Percentiles rank a stretch among this genome's conserved stretches.
phyloP scores from a whole-genome alignment of 2,113 vertebrate species.

The Chaetops frenatus region DNA sequence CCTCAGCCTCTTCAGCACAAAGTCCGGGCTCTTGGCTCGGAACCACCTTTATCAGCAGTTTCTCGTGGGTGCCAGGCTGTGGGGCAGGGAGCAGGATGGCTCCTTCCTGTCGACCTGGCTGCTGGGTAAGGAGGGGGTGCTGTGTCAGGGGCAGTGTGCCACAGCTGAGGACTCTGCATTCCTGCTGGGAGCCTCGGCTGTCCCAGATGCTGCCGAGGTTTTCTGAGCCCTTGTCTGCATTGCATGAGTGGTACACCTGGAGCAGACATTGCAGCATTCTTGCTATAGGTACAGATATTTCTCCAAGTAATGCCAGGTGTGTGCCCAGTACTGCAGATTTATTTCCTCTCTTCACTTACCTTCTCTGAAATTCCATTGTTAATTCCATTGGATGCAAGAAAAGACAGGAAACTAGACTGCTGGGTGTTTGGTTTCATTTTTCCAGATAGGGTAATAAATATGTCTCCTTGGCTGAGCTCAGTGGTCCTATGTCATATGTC shows the following conservation, averaged over 20 bases:
- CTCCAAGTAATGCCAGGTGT: background rate
- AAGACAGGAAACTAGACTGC: background rate
- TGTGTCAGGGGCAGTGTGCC: background rate
- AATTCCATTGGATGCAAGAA: background rate
- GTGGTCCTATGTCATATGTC: accelerated
- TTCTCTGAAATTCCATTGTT: background rate
- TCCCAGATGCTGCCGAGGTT: background rate
- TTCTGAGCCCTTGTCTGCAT: accelerated
- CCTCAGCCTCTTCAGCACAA: background rate
- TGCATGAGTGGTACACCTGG: background rate
- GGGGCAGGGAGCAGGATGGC: background rate
- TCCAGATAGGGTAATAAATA: background rate
- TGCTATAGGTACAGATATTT: background rate
- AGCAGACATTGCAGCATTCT: background rate
- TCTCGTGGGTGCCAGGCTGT: background rate
- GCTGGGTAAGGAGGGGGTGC: background rate
- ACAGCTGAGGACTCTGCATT: background rate
- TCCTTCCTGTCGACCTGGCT: background rate
- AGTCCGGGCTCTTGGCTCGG: background rate
- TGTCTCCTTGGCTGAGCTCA: background rate
- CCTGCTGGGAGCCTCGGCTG: background rate
- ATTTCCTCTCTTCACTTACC: background rate
- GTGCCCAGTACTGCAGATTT: background rate
- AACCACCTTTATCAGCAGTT: background rate
- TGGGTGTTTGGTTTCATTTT: background rate